phyloP scores from a whole-genome alignment of 1,140 invertebrate genomes.

The Drosophila repletoides region DNA sequence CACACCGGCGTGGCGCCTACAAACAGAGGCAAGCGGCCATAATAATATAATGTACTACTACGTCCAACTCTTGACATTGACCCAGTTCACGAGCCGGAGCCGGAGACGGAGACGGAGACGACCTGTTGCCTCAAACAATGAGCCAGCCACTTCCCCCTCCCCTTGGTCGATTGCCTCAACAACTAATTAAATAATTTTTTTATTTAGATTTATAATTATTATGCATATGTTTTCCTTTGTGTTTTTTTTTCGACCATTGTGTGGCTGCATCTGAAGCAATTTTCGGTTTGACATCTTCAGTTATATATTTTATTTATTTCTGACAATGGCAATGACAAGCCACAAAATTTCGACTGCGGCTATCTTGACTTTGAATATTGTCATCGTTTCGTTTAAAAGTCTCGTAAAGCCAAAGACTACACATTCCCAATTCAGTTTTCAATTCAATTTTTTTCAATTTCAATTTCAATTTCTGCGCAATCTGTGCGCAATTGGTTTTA shows the following conservation, averaged over 20 bases:
- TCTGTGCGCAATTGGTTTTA: no score
- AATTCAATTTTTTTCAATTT: not conserved
- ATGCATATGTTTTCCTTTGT: constrained; percentile 30
- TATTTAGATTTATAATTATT: constrained; percentile 43
- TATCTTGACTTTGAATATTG: constrained; percentile 38
- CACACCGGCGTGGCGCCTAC: constrained; percentile 31
- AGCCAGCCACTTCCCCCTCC: not conserved
- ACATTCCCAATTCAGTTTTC: constrained; percentile 10
- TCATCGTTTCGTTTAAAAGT: no score
- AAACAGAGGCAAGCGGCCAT: constrained; percentile 19
- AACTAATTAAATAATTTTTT: constrained; percentile 72
- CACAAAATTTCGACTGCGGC: constrained; percentile 18
- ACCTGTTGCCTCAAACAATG: constrained; percentile 16
- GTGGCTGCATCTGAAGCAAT: constrained; percentile 41
- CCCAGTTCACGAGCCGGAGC: constrained; percentile 53
- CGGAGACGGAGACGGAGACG: not conserved
- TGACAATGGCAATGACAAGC: constrained; percentile 16
- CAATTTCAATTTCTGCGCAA: not conserved
- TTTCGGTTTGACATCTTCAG: constrained; percentile 62
- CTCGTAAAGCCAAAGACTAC: constrained; percentile 12
- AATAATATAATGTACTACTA: constrained; percentile 4
- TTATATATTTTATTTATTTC: no score
- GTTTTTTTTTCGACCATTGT: no score
- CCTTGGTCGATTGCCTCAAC: constrained; percentile 48
- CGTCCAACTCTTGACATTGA: constrained; percentile 63